These are phyloP conservation scores for Temnothorax ravouxi DNA, from an alignment of 2,888 invertebrate genomes.

Conservation along the genomic window DNA sequence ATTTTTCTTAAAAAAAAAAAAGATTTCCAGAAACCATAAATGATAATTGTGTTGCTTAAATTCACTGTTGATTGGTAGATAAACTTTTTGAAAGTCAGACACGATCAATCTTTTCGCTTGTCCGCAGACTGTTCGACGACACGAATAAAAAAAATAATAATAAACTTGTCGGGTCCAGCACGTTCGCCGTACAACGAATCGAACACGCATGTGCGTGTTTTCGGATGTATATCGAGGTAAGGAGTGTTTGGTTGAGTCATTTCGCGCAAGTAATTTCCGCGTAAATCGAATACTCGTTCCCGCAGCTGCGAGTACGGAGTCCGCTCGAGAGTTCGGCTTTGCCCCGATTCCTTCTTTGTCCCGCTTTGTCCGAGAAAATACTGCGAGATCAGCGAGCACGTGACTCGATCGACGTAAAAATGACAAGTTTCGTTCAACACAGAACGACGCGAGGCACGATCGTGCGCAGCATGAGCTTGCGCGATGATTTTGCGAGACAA, in stretches of 20 bases:
- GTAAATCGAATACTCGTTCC: slow-evolving; percentile 34
- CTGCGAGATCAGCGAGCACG: slow-evolving; percentile 65
- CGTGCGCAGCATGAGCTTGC: slow-evolving; percentile 14
- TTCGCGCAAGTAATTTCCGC: slow-evolving; percentile 61
- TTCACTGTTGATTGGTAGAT: background rate
- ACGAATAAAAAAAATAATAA: background rate
- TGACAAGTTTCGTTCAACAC: slow-evolving; percentile 5
- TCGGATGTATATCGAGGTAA: slow-evolving; percentile 48
- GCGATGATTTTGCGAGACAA: slow-evolving; percentile 27
- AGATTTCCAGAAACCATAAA: background rate
- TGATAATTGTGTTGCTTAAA: background rate
- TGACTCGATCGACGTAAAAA: slow-evolving; percentile 55
- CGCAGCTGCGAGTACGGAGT: slow-evolving; percentile 75
- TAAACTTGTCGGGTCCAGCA: slow-evolving; percentile 40
- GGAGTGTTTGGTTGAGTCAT: slow-evolving; percentile 68
- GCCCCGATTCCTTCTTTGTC: slow-evolving; percentile 50
- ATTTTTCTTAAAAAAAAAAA: background rate
- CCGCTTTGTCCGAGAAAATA: slow-evolving; percentile 69
- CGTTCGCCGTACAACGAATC: slow-evolving; percentile 57
- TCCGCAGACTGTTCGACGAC: slow-evolving; percentile 9
- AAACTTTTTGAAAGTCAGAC: slow-evolving; percentile 26
- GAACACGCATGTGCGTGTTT: slow-evolving; percentile 72
- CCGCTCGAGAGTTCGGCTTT: slow-evolving; percentile 61
- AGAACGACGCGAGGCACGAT: slow-evolving; percentile 21
- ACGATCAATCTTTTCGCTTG: slow-evolving; percentile 21